Evolutionary conservation across 2,113 vertebrate species (phyloP), one percentile per base, ranked within the genome.

Genomic region (Lepidothrix coronata): DNA sequence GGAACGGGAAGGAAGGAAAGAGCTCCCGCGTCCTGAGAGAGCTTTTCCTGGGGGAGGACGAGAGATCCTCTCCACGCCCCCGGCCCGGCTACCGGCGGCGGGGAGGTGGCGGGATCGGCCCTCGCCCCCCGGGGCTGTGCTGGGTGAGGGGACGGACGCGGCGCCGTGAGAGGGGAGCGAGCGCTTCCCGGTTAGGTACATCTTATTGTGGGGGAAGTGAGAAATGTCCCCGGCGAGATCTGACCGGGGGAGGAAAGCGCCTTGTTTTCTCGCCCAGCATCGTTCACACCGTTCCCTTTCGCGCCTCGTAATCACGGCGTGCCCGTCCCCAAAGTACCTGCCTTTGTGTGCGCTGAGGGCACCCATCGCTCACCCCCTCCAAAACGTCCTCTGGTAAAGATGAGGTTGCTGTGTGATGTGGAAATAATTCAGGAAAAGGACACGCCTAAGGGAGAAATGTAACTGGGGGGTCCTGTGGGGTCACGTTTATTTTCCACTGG

Each of bases 331-430:
- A 0, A 14, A 67, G 46, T 70, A 71, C 87, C 89, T 77, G 91
- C 73, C 88, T 96, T 95, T 96, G 92, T 96, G 89, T 75, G 89
- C 14, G 15, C 72, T 58, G 82, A 74, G 4, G 63, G 77, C 81
- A 23, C 39, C 49, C 54, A 3, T 14, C 13, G 4, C 46, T 84
- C 58, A 7, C 13, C 76, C 31, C 22, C 74, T 5, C 23, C 5
- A 11, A n/a, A 49, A 54, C 6, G 14, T 30, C 41, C 61, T 20
- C 51, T 31, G 72, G 10, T 70, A 30, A 44, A 54, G 73, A 17
- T 30, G 78, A 49, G 83, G 62, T 31, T 89, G 55, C 77, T 30
- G 33, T 52, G 63, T 16, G 79, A 5, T 68, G 72, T 57, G 67
- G 62, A 44, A 54, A n/a, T 66, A 44, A 46, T 54, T 73, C 59